A percentile compares a stretch with the other conserved stretches of the same genome.
Evolutionary conservation across 92 coral and sea anemone species (phyloP).

Genomic region (Phenganax stokvisi): DNA sequence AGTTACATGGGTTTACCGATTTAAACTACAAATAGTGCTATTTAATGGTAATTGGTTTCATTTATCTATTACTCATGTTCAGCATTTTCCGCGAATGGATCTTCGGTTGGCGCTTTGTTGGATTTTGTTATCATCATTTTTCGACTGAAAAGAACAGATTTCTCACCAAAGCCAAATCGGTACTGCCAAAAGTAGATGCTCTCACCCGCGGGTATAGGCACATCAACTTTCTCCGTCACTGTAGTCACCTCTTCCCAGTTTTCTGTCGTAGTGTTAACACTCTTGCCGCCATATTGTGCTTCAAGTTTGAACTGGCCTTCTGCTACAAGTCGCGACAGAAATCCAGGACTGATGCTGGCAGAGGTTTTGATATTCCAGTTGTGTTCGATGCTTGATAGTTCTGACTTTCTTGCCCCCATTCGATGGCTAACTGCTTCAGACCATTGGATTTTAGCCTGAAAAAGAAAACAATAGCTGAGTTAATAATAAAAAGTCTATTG

Average conservation of each 20-base stretch:
- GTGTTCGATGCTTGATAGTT: slow-evolving; percentile 35
- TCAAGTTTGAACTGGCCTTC: slow-evolving; percentile 22
- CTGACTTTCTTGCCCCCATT: background rate
- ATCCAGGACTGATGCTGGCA: background rate
- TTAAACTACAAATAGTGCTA: no score
- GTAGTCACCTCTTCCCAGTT: slow-evolving; percentile 16
- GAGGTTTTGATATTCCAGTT: slow-evolving; percentile 19
- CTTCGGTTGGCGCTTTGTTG: background rate
- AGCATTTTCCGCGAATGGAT: no score
- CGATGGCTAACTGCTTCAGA: background rate
- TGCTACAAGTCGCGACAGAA: background rate
- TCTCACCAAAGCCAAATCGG: slow-evolving; percentile 30
- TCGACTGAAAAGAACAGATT: slow-evolving; percentile 18
- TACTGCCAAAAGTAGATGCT: slow-evolving; percentile 31
- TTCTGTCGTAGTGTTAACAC: background rate
- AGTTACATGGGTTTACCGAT: no score
- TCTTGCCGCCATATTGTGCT: slow-evolving; percentile 27
- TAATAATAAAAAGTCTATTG: background rate
- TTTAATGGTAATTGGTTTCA: no score
- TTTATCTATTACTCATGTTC: no score
- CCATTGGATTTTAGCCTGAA: slow-evolving; percentile 7
- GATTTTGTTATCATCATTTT: slow-evolving; percentile 8
- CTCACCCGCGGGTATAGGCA: slow-evolving; percentile 3
- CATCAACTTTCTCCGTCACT: slow-evolving; percentile 4
- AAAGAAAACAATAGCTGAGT: background rate